Evolutionary conservation across 1,140 invertebrate genomes (phyloP).

Genomic region (Eubasilissa regina): DNA sequence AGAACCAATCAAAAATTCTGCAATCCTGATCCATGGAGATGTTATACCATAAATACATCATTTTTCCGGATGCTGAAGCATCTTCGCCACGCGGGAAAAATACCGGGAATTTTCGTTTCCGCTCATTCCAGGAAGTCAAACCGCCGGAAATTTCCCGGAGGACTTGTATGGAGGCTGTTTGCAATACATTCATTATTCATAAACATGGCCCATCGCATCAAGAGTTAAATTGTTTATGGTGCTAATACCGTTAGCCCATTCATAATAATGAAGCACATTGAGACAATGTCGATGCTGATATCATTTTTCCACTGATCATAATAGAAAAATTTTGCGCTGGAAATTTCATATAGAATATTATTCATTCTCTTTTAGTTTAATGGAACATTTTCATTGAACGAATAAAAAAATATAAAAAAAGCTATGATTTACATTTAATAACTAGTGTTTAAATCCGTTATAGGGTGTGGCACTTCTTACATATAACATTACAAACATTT

Average conservation of each 20-base stretch:
- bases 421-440: too few species aligned
- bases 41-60: constrained; percentile 17
- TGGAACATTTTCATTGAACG: too few species aligned
- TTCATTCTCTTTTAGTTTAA: too few species aligned
- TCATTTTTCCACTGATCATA: background rate
- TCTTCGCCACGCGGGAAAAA: constrained; percentile 8
- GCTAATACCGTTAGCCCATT: background rate
- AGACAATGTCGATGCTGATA: background rate
- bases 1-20: background rate
- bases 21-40: constrained; percentile 5
- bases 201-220: constrained; percentile 2
- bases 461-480: too few species aligned
- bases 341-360: too few species aligned
- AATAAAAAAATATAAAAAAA: too few species aligned
- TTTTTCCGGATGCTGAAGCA: background rate
- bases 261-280: background rate
- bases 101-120: constrained; percentile 6
- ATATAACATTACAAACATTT: too few species aligned
- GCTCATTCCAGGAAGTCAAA: constrained; percentile 43
- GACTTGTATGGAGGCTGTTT: constrained; percentile 50
- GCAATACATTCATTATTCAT: constrained; percentile 51
- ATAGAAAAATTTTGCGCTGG: too few species aligned
- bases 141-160: constrained; percentile 30
- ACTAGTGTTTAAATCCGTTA: too few species aligned
- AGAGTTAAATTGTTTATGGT: constrained; percentile 32